Evolutionary conservation across 2,797 vertebrate species (phyloP), one percentile per base, ranked within the genome.

Genomic region (Danio kyathit): DNA sequence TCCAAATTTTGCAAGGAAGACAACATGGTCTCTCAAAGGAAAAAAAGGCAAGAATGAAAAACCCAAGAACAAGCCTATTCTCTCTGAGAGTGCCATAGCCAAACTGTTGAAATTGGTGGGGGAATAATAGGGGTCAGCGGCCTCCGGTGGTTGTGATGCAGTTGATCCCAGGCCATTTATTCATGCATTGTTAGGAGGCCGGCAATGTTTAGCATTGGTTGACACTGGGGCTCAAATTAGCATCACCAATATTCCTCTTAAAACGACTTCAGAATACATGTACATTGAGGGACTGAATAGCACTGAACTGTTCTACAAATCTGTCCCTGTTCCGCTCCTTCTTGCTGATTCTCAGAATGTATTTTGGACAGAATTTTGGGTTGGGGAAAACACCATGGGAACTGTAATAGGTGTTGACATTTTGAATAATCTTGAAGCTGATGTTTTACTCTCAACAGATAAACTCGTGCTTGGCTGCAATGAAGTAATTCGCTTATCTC

Each of bases 391-490:
- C n/a, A n/a, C n/a, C n/a, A n/a, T n/a, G n/a, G n/a, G n/a, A 19
- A 65, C n/a, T 0, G 43, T 64, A n/a, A 64, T 64, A 9, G 16
- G 61, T 64, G 61, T 64, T 64, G 61, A 64, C 41, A 44, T 64
- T 64, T 6, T 57, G 12, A 49, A 48, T 48, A 38, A 29, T 7
- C 44, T 48, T 0, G 17, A 66, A 66, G 17, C 11, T 59, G 63
- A 65, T 44, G 63, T 65, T 67, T 67, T 29, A 2, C 12, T 49
- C 13, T 69, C 13, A 4, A 46, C n/a, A 44, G 63, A 66, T 48
- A 66, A 66, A 11, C 17, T 48, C 4, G 64, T 48, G 43, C 6
- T 66, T 48, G 64, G 5, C 3, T 66, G 64, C 44, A 66, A 48
- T 21, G 3, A 48, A 66, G 7, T 17, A 13, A 7, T 21, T 67